Evolutionary conservation across 1,140 invertebrate genomes (phyloP).

Genomic region (Drosophila mojavensis): DNA sequence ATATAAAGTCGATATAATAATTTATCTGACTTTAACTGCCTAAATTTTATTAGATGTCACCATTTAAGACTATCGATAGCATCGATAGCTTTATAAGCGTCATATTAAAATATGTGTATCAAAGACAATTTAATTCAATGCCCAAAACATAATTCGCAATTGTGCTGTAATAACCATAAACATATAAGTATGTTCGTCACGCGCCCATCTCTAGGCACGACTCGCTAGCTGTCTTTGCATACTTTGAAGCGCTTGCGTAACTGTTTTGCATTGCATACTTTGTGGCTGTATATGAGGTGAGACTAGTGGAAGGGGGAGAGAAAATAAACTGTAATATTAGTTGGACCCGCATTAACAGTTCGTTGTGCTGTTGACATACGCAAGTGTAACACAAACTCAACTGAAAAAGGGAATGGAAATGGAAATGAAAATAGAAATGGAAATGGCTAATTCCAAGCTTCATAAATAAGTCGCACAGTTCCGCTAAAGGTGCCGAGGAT

Average conservation of each 20-base stretch:
- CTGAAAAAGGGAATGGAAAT: slow-evolving; percentile 45
- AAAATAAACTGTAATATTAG: background rate
- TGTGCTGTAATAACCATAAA: background rate
- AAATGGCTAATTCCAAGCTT: slow-evolving; percentile 36
- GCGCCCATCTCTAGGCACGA: slow-evolving; percentile 3
- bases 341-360: slow-evolving; percentile 50
- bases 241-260: slow-evolving; percentile 29
- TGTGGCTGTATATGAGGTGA: background rate
- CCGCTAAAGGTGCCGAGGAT: slow-evolving; percentile 31
- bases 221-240: slow-evolving; percentile 11
- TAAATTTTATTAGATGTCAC: too few species aligned
- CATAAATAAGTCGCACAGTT: slow-evolving; percentile 68
- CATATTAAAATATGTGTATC: too few species aligned
- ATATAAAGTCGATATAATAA: too few species aligned
- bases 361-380: slow-evolving; percentile 51
- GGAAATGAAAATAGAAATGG: slow-evolving; percentile 26
- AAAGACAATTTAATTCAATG: too few species aligned
- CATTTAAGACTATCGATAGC: background rate
- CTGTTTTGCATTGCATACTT: slow-evolving; percentile 34
- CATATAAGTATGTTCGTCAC: background rate
- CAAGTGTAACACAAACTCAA: slow-evolving; percentile 43
- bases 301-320: background rate
- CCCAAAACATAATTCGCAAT: background rate
- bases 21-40: too few species aligned
- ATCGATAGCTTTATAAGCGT: too few species aligned